Base-by-base conservation (phyloP, 1,140 invertebrate genomes). In the Drosophila erecta region DNA sequence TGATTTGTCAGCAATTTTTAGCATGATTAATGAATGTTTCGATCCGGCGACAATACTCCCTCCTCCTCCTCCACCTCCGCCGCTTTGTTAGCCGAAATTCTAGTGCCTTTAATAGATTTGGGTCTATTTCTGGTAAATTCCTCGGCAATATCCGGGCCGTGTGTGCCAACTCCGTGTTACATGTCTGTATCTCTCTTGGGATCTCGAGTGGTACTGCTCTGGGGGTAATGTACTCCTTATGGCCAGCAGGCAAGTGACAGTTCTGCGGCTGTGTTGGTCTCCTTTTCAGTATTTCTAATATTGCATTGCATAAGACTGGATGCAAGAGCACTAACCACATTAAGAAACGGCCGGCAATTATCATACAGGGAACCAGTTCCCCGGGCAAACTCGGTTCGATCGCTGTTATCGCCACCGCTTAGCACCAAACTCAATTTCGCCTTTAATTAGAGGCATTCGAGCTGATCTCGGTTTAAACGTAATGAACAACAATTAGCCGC, bases 11-110 rank as follows among this genome's bases (percentile, higher is more conserved):
- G 83, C 84, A 77, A 69, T 80, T 70, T 80, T 80, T 54, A 78
- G 55, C 75, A 76, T 89, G 84, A 89, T 89, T 89, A 89, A 89
- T 89, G 84, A 84, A 84, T 60, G 75, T 56, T 72, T 77, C 76
- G 46, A 79, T 58, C 71, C 76, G 79, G 79, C 79, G 79, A 83
- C 83, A 79, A 56, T 80, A 58, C 54, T 17, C 44, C 43, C 30
- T 14, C 12, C 14, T 4, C 14, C n/a, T 14, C 46, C 33, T 14
- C 27, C 17, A 1, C 17, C 17, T 17, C 40, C 15, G 12, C 14
- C 40, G 37, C 43, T 20, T 81, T 84, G 75, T 76, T 71, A 38
- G 49, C 69, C 72, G 24, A 76, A 72, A 78, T 79, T 78, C 81
- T 81, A 76, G 37, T 74, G 62, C 61, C 60, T 86, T 81, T 64